Base-by-base conservation (phyloP, 2,888 invertebrate species). In the Lithophane semibrunnea region DNA sequence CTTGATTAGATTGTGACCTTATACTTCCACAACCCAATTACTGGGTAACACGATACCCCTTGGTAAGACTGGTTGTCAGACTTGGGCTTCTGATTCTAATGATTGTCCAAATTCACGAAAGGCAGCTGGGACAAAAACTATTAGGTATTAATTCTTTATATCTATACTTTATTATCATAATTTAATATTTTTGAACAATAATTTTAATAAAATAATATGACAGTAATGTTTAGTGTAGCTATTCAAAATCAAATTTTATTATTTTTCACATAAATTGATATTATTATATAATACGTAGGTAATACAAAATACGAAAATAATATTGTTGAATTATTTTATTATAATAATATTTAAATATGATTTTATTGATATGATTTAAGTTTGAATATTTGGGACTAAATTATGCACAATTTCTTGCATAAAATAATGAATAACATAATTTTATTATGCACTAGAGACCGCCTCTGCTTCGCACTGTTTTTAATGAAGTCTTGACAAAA, bases 201-300 rank as follows among this genome's bases (percentile, higher is more conserved):
- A 68, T 71, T 71, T 54, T 5, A 52, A 54, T 58, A 74, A 63
- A 70, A 71, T 66, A 71, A 49, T 61, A 66, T 74, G 60, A 60
- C 24, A 74, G 21, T 60, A 71, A 70, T 12, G 63, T 70, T 44
- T 70, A 70, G 79, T 63, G 24, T 64, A 24, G 63, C 71, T 42
- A 83, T 83, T 82, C 54, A 64, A 68, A 72, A 71, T 64, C 70
- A 68, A 58, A 54, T 49, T 71, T 47, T 67, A 60, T 83, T 75
- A 79, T 63, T 42, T 76, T 68, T n/a, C 37, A 61, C 68, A 80
- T 80, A 75, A 83, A 80, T 80, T 29, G 9, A 24, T 66, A 44
- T 58, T 10, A 69, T 73, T 44, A 58, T 44, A 58, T 58, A 21
- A 61, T 60, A 37, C 37, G 44, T 47, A 52, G 3, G 8, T 52